Evolutionary conservation across 2,888 invertebrate genomes (phyloP).

Genomic region (Phengaris alcon): DNA sequence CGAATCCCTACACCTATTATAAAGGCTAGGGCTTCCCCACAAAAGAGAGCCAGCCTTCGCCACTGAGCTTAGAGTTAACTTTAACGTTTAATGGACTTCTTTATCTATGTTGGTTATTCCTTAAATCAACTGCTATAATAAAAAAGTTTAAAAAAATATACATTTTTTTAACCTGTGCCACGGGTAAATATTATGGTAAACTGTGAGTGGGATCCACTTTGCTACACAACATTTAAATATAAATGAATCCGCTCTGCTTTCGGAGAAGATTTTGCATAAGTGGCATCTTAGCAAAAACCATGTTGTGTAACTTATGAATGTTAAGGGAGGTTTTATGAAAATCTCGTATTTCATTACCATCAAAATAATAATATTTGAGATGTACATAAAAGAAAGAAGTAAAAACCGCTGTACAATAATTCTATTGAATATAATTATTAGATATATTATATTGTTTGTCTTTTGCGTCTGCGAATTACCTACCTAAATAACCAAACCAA

Average conservation of each 20-base stretch:
- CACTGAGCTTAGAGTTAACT: too few species aligned
- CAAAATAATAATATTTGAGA: background rate
- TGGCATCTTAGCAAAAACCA: slow-evolving; percentile 18
- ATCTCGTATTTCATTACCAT: background rate
- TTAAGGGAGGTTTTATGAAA: background rate
- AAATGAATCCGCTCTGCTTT: slow-evolving; percentile 22
- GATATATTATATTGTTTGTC: background rate
- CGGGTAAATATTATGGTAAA: background rate
- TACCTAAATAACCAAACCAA: background rate
- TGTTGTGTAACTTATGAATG: slow-evolving; percentile 13
- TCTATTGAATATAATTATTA: too few species aligned
- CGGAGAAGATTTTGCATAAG: slow-evolving; percentile 23
- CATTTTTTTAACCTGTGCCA: background rate
- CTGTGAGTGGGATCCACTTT: slow-evolving; percentile 19
- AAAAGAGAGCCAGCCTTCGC: too few species aligned
- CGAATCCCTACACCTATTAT: too few species aligned
- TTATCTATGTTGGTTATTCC: background rate
- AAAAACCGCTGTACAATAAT: background rate
- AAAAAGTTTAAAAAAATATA: background rate
- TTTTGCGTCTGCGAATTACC: background rate
- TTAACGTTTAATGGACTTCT: too few species aligned
- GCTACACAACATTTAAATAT: slow-evolving; percentile 27
- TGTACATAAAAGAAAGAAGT: background rate
- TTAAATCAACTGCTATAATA: background rate
- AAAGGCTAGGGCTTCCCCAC: too few species aligned